A percentile compares a stretch with the other conserved stretches of the same genome.
phyloP scores from a whole-genome alignment of 2,888 invertebrate species.

The Caenorhabditis plicata region DNA sequence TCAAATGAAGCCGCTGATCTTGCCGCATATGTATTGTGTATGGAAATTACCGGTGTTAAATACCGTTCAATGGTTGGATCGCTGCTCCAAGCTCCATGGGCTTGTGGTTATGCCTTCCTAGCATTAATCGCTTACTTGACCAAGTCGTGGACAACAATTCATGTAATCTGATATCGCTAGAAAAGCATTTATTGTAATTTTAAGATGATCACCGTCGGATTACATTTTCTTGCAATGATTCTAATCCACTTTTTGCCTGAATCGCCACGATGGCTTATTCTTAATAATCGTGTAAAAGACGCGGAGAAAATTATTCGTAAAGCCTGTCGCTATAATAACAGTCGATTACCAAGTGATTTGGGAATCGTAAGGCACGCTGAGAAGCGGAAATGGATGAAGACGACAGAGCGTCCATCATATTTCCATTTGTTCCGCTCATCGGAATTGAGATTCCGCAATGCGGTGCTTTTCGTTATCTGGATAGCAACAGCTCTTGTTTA shows the following conservation, averaged over 20 bases:
- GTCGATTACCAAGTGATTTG: constrained; percentile 61
- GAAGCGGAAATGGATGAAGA: constrained; percentile 55
- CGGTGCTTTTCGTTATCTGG: constrained; percentile 58
- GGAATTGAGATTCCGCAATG: constrained; percentile 52
- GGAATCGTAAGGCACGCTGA: constrained; percentile 62
- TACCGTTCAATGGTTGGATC: constrained; percentile 65
- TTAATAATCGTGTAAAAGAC: constrained; percentile 45
- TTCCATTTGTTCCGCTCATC: constrained; percentile 56
- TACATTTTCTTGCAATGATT: constrained; percentile 56
- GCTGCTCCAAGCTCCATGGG: constrained; percentile 65
- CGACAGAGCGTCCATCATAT: constrained; percentile 55
- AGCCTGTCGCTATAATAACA: constrained; percentile 63
- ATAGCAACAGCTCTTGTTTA: constrained; percentile 65
- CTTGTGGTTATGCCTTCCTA: constrained; percentile 63
- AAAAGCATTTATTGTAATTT: constrained; percentile 12
- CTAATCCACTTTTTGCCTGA: constrained; percentile 57
- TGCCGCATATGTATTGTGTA: constrained; percentile 65
- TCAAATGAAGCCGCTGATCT: constrained; percentile 65
- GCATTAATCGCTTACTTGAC: constrained; percentile 62
- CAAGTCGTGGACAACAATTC: constrained; percentile 62
- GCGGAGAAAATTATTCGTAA: constrained; percentile 60
- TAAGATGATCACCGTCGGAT: constrained; percentile 50
- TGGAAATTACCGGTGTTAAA: constrained; percentile 66
- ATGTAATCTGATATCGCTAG: constrained; percentile 33
- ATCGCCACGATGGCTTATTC: constrained; percentile 59